Base-by-base conservation (phyloP, 2,797 vertebrate genomes). In the Salarias fasciatus region DNA sequence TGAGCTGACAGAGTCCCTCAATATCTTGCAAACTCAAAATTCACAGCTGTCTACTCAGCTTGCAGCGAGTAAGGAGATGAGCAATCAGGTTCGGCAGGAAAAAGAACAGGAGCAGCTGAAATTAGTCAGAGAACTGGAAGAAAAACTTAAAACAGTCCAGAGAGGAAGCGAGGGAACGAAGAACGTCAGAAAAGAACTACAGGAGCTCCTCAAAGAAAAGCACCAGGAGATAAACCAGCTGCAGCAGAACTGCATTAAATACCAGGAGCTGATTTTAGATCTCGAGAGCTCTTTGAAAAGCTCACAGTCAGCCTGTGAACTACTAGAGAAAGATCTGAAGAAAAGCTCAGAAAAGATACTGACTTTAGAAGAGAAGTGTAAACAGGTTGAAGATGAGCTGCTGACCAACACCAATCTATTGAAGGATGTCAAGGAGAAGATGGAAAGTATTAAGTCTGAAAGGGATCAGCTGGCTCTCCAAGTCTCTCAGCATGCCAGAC, bases 191-290 rank as follows among this genome's bases (percentile, higher is more conserved):
- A 95, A 89, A 72, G 95, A 97, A 38, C 82, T 97, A 46, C 93
- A 92, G 48, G 96, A 96, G 56, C 91, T 97, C 4, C 88, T 97
- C 2, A 95, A 90, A 67, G 95, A 96, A 62, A 97, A 97, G 45
- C 96, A 97, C 41, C 94, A 92, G 58, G 94, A 96, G 86, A 93
- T 95, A 43, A 96, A 87, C 52, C 93, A 94, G 29, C 86, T 97
- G 50, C 95, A 97, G 12, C 93, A 93, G 6, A 94, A 95, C 91
- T 96, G 94, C 47, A 93, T 97, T 18, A 89, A 79, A 73, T 95
- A 94, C 80, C 96, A 97, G 70, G 95, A 95, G 48, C 41, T 94
- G 53, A 94, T 96, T 55, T 82, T 95, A 41, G 92, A 95, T 56
- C 75, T 96, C 14, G 94, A 96, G 75, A 90, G 85, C 24, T 85